These are phyloP conservation scores for Takifugu ocellatus DNA, from an alignment of 2,797 vertebrate genomes.

Conservation along the genomic window DNA sequence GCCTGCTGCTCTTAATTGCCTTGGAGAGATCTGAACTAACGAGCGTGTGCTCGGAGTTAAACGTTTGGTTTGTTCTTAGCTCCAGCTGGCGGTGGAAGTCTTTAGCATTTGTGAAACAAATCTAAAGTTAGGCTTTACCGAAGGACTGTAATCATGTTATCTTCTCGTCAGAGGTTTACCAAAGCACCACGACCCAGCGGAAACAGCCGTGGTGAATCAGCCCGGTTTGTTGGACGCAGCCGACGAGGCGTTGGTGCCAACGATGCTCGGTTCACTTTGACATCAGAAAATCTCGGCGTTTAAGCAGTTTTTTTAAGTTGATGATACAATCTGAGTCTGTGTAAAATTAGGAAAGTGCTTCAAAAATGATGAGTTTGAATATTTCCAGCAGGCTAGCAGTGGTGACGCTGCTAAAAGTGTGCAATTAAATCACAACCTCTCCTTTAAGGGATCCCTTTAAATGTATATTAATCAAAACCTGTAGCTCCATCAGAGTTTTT, in stretches of 20 bases:
- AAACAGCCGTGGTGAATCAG: background rate
- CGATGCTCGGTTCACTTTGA: background rate
- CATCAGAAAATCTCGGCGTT: too few species aligned
- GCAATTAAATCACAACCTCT: too few species aligned
- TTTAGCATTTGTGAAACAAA: conserved; percentile 1
- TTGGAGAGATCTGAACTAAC: conserved; percentile 35
- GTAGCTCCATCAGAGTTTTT: too few species aligned
- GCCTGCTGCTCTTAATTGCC: conserved; percentile 29
- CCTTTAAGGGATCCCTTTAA: too few species aligned
- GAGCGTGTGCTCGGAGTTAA: conserved; percentile 18
- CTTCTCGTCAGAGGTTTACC: background rate
- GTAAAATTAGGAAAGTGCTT: too few species aligned
- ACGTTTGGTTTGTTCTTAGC: conserved; percentile 9
- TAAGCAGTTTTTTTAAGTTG: too few species aligned
- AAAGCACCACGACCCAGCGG: background rate
- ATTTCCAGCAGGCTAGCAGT: too few species aligned
- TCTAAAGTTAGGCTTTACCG: too few species aligned
- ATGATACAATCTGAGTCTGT: too few species aligned
- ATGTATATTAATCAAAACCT: too few species aligned
- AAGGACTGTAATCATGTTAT: background rate
- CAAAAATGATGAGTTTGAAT: too few species aligned
- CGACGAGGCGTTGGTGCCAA: background rate
- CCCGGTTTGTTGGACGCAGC: background rate
- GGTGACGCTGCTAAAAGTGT: too few species aligned
- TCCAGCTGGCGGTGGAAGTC: background rate